These are phyloP conservation scores for Temnothorax longispinosus DNA, from an alignment of 1,140 invertebrate genomes.

Conservation along the genomic window DNA sequence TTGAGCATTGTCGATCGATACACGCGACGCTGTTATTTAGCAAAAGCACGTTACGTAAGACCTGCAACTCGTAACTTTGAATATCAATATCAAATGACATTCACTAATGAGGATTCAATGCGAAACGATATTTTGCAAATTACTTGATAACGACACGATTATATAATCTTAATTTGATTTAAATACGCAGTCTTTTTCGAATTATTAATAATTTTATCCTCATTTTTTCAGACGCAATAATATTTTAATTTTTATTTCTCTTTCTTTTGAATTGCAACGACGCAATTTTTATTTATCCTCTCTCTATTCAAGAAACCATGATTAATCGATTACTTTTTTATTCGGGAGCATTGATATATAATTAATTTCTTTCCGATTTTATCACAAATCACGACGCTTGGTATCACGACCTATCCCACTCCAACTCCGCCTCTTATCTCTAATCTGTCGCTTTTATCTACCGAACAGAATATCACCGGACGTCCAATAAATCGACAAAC, in stretches of 20 bases:
- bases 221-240: background rate
- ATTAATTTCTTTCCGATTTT: background rate
- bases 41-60: slow-evolving; percentile 21
- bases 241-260: background rate
- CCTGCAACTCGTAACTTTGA: background rate
- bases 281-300: background rate
- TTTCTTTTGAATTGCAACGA: background rate
- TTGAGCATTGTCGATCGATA: background rate
- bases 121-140: background rate
- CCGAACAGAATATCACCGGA: background rate
- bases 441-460: slow-evolving; percentile 13
- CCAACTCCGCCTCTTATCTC: background rate
- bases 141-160: background rate
- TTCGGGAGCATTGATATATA: background rate
- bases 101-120: background rate
- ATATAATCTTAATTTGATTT: background rate
- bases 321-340: background rate
- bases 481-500: background rate
- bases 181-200: background rate
- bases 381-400: background rate
- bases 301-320: background rate
- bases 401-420: background rate
- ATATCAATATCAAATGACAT: slow-evolving; percentile 6
- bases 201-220: background rate
- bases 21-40: background rate